Evolutionary conservation across 2,888 invertebrate genomes (phyloP).

Genomic region (Melanostoma scalare): DNA sequence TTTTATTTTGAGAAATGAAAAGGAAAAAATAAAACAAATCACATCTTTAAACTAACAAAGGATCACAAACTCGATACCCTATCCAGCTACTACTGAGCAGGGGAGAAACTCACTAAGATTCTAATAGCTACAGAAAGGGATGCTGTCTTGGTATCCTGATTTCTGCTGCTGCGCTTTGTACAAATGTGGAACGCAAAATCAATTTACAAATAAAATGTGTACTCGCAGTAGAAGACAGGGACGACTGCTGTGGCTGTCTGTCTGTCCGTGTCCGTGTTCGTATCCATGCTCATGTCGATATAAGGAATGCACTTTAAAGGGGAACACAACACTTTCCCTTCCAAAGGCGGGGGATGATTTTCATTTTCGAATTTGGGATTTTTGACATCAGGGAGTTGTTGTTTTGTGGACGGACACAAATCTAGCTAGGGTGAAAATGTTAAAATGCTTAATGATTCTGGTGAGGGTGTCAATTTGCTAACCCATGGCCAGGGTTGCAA

Average conservation of each 20-base stretch:
- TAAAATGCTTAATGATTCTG: constrained; percentile 41
- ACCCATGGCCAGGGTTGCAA: constrained; percentile 69
- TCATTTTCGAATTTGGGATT: constrained; percentile 52
- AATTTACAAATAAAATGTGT: constrained; percentile 38
- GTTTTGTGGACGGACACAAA: neutral
- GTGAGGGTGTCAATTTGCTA: constrained; percentile 64
- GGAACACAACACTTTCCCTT: constrained; percentile 40
- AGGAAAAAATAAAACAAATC: constrained; percentile 27
- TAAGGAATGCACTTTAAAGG: constrained; percentile 61
- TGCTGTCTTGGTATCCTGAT: constrained; percentile 70
- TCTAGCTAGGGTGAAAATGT: neutral
- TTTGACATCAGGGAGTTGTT: neutral
- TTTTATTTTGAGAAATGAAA: neutral
- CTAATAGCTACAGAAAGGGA: constrained; percentile 69
- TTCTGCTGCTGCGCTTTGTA: constrained; percentile 71
- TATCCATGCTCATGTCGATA: neutral
- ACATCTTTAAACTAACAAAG: constrained; percentile 65
- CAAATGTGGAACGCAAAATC: constrained; percentile 64
- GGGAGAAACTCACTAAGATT: constrained; percentile 74
- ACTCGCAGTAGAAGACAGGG: constrained; percentile 52
- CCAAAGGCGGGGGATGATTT: constrained; percentile 43
- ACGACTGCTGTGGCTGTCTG: constrained; percentile 46
- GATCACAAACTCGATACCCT: constrained; percentile 78
- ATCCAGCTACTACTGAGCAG: constrained; percentile 81
- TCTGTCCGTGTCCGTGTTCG: too few species aligned